Percentiles rank a stretch among this genome's conserved stretches.
Conservation (phyloP, 1,140 invertebrate species). For the Pseudomyrmex flavicornis region DNA sequence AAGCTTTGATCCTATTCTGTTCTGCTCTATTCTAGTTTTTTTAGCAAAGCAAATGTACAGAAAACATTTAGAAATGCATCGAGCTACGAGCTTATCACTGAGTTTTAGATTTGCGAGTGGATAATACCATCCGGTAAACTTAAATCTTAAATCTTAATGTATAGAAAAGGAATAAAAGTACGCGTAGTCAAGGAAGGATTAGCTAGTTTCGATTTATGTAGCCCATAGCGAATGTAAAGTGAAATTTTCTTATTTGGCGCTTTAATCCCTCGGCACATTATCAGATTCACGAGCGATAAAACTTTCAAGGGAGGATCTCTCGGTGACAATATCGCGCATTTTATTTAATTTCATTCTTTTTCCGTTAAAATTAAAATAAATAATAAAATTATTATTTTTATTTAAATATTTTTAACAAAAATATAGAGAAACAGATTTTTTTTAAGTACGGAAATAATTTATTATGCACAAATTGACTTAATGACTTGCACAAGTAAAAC, state of each 20-base stretch:
- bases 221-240: constrained; percentile 36
- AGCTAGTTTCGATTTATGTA: constrained; percentile 61
- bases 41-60: constrained; percentile 31
- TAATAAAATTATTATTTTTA: not conserved
- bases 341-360: not conserved
- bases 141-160: constrained; percentile 54
- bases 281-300: constrained; percentile 54
- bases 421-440: constrained; percentile 6
- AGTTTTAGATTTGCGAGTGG: constrained; percentile 41
- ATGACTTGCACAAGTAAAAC: not conserved
- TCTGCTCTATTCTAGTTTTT: constrained; percentile 40
- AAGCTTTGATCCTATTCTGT: constrained; percentile 22
- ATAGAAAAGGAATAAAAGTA: constrained; percentile 31
- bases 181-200: constrained; percentile 42
- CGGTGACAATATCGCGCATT: constrained; percentile 2
- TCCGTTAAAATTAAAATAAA: not conserved
- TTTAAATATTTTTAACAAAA: no score
- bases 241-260: constrained; percentile 53
- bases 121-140: constrained; percentile 34
- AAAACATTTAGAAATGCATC: constrained; percentile 38
- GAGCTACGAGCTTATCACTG: constrained; percentile 19
- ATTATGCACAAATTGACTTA: not conserved
- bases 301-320: not conserved
- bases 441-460: not conserved
- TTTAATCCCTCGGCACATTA: constrained; percentile 54